Conservation (phyloP, 2,113 vertebrate species). For the Chunga burmeisteri region DNA sequence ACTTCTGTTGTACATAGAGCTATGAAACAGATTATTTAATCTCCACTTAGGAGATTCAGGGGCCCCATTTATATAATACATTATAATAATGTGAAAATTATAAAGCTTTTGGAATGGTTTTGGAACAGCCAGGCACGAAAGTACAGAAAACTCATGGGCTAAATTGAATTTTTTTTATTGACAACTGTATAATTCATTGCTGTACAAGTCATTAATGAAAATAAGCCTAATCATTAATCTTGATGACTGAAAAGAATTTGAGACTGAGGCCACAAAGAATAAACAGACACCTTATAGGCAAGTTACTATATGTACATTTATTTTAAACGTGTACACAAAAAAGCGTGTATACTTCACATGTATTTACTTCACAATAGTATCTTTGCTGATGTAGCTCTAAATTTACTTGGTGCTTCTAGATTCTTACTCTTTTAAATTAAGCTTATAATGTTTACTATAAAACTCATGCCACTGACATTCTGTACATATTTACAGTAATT, state of each 20-base stretch:
- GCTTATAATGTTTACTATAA: constrained; percentile 28
- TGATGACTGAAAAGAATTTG: constrained; percentile 37
- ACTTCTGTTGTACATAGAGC: neutral
- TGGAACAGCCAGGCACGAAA: constrained; percentile 41
- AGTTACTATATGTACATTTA: neutral
- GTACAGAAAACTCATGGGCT: constrained; percentile 31
- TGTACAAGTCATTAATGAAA: constrained; percentile 64
- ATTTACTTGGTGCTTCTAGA: neutral
- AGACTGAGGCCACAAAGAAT: neutral
- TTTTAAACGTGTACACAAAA: neutral
- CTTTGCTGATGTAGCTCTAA: neutral
- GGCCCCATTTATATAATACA: neutral
- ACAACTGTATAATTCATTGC: constrained; percentile 48
- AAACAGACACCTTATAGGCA: neutral
- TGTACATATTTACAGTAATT: constrained; percentile 21
- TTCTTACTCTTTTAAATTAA: constrained; percentile 27
- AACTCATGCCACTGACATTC: constrained; percentile 9
- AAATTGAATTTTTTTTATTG: constrained; percentile 60
- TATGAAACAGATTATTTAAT: neutral
- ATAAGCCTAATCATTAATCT: constrained; percentile 51
- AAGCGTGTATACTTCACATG: neutral
- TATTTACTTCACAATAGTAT: neutral
- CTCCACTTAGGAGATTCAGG: neutral
- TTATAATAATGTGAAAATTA: constrained; percentile 45
- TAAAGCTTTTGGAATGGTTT: constrained; percentile 55